Evolutionary conservation across 2,888 invertebrate species (phyloP).

Genomic region (Macrophya annulata): DNA sequence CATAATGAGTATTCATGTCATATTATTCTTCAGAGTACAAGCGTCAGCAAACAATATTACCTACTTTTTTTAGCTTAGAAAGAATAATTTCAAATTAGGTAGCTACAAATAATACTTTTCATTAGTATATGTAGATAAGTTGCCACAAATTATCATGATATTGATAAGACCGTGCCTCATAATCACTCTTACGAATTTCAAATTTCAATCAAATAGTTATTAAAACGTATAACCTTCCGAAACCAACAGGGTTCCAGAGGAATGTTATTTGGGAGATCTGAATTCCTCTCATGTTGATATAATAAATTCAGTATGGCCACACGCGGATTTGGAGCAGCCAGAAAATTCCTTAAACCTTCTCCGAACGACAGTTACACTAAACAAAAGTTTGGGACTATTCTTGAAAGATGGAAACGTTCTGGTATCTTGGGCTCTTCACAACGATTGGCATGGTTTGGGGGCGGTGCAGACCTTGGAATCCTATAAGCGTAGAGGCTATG

Average conservation of each 20-base stretch:
- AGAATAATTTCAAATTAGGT: neutral
- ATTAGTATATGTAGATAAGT: neutral
- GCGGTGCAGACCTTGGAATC: conserved; percentile 74
- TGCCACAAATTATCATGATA: neutral
- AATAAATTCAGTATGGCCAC: conserved; percentile 75
- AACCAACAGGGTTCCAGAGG: conserved; percentile 70
- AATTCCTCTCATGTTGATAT: conserved; percentile 67
- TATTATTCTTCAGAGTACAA: too few relatives aligned
- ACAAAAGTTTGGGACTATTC: conserved; percentile 76
- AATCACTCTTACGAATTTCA: neutral
- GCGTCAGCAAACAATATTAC: too few relatives aligned
- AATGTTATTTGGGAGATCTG: conserved; percentile 72
- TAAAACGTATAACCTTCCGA: neutral
- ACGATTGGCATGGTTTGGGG: conserved; percentile 73
- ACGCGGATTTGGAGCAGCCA: conserved; percentile 69
- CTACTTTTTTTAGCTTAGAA: too few relatives aligned
- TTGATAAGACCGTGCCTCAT: too few relatives aligned
- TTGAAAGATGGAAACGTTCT: conserved; percentile 72
- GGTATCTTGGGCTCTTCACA: conserved; percentile 76
- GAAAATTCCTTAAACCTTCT: conserved; percentile 66
- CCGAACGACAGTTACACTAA: conserved; percentile 71
- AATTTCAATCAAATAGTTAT: neutral
- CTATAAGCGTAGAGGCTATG: conserved; percentile 76
- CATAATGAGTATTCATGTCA: neutral
- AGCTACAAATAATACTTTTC: neutral